Evolutionary conservation across 2,797 vertebrate species (phyloP).

Genomic region (Microchirus variegatus): DNA sequence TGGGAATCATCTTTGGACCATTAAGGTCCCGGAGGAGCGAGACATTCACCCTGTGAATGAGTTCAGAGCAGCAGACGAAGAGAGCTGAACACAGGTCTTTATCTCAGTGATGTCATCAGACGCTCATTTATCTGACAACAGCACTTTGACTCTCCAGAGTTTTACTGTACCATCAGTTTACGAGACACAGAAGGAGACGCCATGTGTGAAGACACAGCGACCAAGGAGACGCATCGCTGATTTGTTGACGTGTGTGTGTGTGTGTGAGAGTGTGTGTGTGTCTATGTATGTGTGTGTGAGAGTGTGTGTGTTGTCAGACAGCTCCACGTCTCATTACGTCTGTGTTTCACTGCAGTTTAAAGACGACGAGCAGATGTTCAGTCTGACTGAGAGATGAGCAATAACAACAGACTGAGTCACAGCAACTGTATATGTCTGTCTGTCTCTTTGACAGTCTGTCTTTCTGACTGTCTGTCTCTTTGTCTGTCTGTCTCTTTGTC

Average conservation of each 20-base stretch:
- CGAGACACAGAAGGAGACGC: background rate
- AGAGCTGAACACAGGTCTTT: conserved; percentile 8
- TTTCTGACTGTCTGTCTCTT: no score
- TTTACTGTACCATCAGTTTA: no score
- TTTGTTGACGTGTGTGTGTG: conserved; percentile 3
- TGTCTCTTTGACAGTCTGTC: no score
- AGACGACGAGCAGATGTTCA: conserved; percentile 54
- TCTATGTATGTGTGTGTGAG: background rate
- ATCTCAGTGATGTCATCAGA: conserved; percentile 26
- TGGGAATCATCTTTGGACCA: conserved; percentile 12
- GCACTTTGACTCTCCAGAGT: no score
- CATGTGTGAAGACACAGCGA: no score
- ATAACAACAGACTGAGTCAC: conserved; percentile 8
- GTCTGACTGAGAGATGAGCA: conserved; percentile 39
- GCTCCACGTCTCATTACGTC: conserved; percentile 56
- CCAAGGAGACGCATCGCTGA: background rate
- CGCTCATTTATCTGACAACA: no score
- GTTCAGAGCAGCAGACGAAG: conserved; percentile 3
- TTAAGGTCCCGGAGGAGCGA: background rate
- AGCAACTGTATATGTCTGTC: background rate
- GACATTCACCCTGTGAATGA: background rate
- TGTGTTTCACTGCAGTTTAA: conserved; percentile 35
- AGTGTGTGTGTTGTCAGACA: conserved; percentile 11
- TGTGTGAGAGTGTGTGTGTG: conserved; percentile 6
- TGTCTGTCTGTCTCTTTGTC: no score